These are phyloP conservation scores for Podarcis lilfordi DNA, from an alignment of 2,797 vertebrate genomes.

Conservation along the genomic window DNA sequence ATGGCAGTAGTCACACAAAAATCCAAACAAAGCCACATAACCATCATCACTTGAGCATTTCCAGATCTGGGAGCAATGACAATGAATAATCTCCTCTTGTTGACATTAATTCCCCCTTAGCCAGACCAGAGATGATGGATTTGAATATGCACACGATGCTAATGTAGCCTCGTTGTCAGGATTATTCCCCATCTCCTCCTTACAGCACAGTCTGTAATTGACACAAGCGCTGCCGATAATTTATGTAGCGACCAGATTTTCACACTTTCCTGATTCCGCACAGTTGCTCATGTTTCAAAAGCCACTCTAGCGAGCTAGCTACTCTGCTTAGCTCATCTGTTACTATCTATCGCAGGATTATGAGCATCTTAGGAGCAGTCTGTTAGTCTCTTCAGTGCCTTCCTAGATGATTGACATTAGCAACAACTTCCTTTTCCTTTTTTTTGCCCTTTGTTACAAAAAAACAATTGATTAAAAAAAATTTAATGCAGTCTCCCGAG, in stretches of 20 bases:
- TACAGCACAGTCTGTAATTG: conserved; percentile 61
- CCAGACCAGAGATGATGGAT: conserved; percentile 56
- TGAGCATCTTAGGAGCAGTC: conserved; percentile 12
- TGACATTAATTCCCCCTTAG: conserved; percentile 39
- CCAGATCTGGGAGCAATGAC: conserved; percentile 34
- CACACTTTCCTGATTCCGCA: conserved; percentile 56
- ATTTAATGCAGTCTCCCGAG: too few relatives aligned
- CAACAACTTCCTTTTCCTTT: neutral
- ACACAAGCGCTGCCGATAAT: conserved; percentile 63
- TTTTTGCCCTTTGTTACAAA: too few relatives aligned
- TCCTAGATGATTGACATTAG: conserved; percentile 40
- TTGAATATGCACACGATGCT: conserved; percentile 60
- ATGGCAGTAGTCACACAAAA: conserved; percentile 22
- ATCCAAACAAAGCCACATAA: conserved; percentile 37
- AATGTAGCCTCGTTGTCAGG: conserved; percentile 52
- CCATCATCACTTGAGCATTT: neutral
- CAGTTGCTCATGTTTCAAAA: conserved; percentile 66
- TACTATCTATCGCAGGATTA: conserved; percentile 5
- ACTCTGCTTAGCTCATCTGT: conserved; percentile 14
- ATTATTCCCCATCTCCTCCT: conserved; percentile 60
- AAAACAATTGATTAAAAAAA: too few relatives aligned
- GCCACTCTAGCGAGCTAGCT: conserved; percentile 50
- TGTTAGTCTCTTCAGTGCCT: conserved; percentile 41
- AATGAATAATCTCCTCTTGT: conserved; percentile 47
- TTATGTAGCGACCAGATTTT: conserved; percentile 65